Conservation (phyloP, 2,888 invertebrate genomes). For the Polydrusus cervinus region DNA sequence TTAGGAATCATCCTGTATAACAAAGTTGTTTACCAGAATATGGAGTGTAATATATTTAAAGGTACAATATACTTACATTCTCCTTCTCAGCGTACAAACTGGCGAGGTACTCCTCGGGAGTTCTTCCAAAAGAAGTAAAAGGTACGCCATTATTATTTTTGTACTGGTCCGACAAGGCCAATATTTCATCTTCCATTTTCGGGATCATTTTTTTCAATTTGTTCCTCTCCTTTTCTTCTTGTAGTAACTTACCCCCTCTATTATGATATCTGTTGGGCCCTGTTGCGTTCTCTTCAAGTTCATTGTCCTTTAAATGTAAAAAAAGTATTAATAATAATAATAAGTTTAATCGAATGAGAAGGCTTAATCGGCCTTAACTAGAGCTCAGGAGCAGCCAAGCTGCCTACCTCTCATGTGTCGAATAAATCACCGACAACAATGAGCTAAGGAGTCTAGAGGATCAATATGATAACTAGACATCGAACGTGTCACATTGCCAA, state of each 20-base stretch:
- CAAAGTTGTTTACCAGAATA: too few species aligned
- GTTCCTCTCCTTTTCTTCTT: conserved; percentile 92
- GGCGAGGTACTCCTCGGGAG: conserved; percentile 77
- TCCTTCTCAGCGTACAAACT: conserved; percentile 78
- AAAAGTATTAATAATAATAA: neutral
- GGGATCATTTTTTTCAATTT: conserved; percentile 78
- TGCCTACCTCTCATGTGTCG: too few species aligned
- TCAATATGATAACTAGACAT: too few species aligned
- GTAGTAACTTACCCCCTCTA: conserved; percentile 88
- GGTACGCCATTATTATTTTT: conserved; percentile 74
- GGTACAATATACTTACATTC: conserved; percentile 68
- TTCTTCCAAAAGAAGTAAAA: conserved; percentile 79
- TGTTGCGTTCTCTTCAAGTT: conserved; percentile 83
- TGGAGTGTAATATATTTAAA: too few species aligned
- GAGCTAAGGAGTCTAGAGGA: too few species aligned
- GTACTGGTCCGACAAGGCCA: conserved; percentile 69
- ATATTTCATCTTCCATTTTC: conserved; percentile 81
- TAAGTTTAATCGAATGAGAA: too few species aligned
- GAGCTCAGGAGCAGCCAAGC: too few species aligned
- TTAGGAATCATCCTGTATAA: too few species aligned
- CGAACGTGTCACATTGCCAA: too few species aligned
- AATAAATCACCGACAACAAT: too few species aligned
- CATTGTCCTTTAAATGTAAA: conserved; percentile 75
- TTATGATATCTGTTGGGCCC: conserved; percentile 90
- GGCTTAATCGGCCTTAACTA: too few species aligned